Conservation (phyloP, 2,888 invertebrate species). For the Catocala fraxini region DNA sequence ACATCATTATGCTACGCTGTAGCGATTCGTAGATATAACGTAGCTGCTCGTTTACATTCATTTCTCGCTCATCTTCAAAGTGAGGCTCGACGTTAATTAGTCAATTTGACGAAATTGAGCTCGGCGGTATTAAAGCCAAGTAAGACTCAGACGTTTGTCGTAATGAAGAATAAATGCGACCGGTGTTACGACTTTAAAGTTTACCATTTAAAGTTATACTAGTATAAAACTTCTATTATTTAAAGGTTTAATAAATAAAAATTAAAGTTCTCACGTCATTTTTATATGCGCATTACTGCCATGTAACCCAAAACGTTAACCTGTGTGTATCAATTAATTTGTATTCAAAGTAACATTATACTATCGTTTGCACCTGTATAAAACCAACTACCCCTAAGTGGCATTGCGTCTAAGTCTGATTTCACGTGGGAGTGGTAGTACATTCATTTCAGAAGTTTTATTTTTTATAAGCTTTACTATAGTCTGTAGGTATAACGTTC, state of each 20-base stretch:
- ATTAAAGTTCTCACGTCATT: too few species aligned
- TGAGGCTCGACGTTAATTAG: neutral
- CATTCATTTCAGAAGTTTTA: too few species aligned
- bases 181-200: neutral
- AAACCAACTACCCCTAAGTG: too few species aligned
- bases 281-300: too few species aligned
- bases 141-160: neutral
- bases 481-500: too few species aligned
- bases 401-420: too few species aligned
- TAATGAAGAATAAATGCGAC: neutral
- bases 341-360: too few species aligned
- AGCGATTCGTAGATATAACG: neutral
- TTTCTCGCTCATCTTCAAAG: neutral
- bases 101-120: neutral
- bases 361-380: too few species aligned
- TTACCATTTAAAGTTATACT: neutral
- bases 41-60: neutral
- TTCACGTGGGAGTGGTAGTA: too few species aligned
- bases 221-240: neutral
- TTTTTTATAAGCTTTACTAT: too few species aligned
- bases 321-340: too few species aligned
- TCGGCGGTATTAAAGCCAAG: neutral
- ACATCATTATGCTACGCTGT: neutral
- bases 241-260: neutral
- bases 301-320: too few species aligned